These are phyloP conservation scores for Cheirogaleus major DNA, from an alignment of 2,797 vertebrate genomes.

Conservation along the genomic window DNA sequence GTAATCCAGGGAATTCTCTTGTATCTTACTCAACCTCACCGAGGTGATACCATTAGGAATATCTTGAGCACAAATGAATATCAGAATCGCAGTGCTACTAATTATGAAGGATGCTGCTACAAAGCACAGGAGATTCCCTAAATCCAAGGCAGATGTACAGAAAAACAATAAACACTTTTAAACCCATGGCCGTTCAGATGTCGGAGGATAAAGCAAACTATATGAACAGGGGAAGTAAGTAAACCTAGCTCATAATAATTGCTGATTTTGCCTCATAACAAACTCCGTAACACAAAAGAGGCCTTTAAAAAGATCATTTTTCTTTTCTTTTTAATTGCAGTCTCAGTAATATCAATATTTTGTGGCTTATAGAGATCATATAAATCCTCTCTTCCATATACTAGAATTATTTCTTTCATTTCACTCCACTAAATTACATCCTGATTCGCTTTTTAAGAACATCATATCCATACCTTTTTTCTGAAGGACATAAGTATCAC, in stretches of 20 bases:
- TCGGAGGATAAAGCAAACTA: not conserved
- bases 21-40: not conserved
- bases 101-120: not conserved
- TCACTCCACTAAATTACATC: not conserved
- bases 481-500: not conserved
- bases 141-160: not conserved
- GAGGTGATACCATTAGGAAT: not conserved
- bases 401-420: constrained; percentile 15
- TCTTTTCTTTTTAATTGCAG: constrained; percentile 23
- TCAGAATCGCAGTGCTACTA: not conserved
- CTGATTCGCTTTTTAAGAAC: not conserved
- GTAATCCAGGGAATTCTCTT: not conserved
- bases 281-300: not conserved
- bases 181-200: not conserved
- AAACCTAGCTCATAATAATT: not conserved
- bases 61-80: not conserved
- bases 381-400: not conserved
- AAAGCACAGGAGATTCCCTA: not conserved
- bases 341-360: constrained; percentile 26
- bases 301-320: not conserved
- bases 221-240: not conserved
- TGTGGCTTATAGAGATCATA: not conserved
- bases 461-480: not conserved
- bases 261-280: not conserved
- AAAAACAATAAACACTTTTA: not conserved